Conservation (phyloP, 2,113 vertebrate genomes). For the Dipodomys ordii region DNA sequence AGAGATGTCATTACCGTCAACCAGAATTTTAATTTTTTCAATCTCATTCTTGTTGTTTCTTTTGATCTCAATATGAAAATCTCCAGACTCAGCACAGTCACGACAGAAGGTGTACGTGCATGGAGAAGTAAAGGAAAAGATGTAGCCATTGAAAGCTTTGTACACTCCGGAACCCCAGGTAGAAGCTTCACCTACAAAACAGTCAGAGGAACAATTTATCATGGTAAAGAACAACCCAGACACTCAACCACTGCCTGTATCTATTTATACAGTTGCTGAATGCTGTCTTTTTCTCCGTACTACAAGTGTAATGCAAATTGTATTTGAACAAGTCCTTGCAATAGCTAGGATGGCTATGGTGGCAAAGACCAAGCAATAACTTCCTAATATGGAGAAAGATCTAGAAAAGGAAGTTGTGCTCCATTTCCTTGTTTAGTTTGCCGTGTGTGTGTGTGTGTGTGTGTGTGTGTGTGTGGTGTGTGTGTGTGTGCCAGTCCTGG, state of each 20-base stretch:
- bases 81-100: constrained; percentile 74
- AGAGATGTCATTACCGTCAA: constrained; percentile 73
- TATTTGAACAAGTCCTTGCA: not conserved
- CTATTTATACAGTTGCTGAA: not conserved
- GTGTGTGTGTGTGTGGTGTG: no score
- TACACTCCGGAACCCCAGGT: constrained; percentile 72
- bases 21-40: constrained; percentile 62
- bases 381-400: not conserved
- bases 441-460: no score
- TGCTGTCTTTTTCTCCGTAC: not conserved
- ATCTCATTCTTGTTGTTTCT: constrained; percentile 44
- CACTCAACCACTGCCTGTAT: not conserved
- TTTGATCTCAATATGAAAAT: constrained; percentile 79
- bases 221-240: not conserved
- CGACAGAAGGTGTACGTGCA: constrained; percentile 69
- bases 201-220: not conserved
- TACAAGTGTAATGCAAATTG: not conserved
- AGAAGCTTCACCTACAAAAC: constrained; percentile 64
- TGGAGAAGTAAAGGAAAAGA: constrained; percentile 70
- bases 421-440: not conserved
- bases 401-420: not conserved
- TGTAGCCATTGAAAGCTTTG: constrained; percentile 52
- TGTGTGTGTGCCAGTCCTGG: no score
- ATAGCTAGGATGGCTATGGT: not conserved
- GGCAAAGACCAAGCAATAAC: not conserved